A percentile compares a stretch with the other conserved stretches of the same genome.
Conservation (phyloP, 64 coral and sea anemone species). For the Stichodactyla mertensii region DNA sequence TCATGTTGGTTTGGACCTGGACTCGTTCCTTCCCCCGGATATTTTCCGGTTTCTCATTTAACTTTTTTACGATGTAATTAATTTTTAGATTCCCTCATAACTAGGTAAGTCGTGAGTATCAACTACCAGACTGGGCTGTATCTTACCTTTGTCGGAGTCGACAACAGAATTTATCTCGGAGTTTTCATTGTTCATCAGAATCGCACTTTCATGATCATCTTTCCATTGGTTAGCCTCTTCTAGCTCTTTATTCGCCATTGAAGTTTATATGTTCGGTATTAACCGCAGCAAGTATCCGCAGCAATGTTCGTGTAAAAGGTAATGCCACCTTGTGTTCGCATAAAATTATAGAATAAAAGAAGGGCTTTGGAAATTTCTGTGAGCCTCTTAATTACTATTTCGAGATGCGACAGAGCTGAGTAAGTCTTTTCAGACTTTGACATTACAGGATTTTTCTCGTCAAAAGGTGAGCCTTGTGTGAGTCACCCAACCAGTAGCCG, state of each 20-base stretch:
- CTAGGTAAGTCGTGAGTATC: not conserved
- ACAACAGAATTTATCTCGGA: not conserved
- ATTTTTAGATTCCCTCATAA: not conserved
- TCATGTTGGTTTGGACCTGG: too few species aligned
- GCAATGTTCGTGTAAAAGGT: not conserved
- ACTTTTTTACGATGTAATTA: not conserved
- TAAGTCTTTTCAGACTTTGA: not conserved
- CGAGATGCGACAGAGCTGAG: not conserved
- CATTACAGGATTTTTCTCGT: not conserved
- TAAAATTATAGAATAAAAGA: too few species aligned
- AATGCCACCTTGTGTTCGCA: not conserved
- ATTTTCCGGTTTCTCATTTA: not conserved
- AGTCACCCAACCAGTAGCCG: not conserved
- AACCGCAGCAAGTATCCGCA: not conserved
- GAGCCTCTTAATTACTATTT: not conserved
- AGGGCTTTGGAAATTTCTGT: not conserved
- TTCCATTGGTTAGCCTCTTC: not conserved
- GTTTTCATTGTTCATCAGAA: not conserved
- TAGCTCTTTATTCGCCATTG: not conserved
- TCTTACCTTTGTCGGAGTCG: not conserved
- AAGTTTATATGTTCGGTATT: not conserved
- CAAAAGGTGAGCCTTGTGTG: not conserved
- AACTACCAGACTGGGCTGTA: not conserved
- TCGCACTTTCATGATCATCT: not conserved
- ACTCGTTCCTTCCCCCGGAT: not conserved